Percentiles rank a stretch among this genome's conserved stretches.
phyloP scores from a whole-genome alignment of 1,140 invertebrate species.

The Orius laevigatus region DNA sequence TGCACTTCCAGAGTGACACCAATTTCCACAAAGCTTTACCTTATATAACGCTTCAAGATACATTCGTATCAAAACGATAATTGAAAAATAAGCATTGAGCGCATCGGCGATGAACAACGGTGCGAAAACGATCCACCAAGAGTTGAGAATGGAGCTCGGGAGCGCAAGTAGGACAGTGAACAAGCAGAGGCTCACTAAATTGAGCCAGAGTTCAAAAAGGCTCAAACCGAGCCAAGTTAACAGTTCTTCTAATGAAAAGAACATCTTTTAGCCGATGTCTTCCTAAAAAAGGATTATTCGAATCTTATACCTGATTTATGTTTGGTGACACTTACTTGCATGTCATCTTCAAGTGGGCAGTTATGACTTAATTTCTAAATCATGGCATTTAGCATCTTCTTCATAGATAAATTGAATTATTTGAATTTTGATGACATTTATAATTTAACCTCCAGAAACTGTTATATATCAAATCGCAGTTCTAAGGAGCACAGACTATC shows the following conservation, averaged over 20 bases:
- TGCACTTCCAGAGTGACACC: constrained; percentile 16
- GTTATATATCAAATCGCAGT: too few species aligned
- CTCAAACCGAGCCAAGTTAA: constrained; percentile 86
- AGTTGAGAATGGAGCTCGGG: constrained; percentile 28
- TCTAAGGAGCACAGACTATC: too few species aligned
- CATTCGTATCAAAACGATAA: constrained; percentile 86
- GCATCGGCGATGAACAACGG: constrained; percentile 83
- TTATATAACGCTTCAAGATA: constrained; percentile 63
- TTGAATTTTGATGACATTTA: too few species aligned
- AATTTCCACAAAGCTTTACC: too few species aligned
- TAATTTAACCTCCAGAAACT: too few species aligned
- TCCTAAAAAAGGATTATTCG: too few species aligned
- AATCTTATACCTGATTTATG: too few species aligned
- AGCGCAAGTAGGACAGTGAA: constrained; percentile 70
- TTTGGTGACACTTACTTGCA: too few species aligned
- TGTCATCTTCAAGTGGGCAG: too few species aligned
- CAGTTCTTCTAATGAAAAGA: constrained; percentile 75
- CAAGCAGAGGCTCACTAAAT: constrained; percentile 61
- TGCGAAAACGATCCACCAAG: constrained; percentile 75
- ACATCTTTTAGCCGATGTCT: constrained; percentile 39
- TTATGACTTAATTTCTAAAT: too few species aligned
- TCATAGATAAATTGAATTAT: too few species aligned
- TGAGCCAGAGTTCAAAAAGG: constrained; percentile 84
- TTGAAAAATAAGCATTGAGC: constrained; percentile 83
- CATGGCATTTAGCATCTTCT: too few species aligned